phyloP scores from a whole-genome alignment of 2,888 invertebrate genomes.

The Fissipunctia ypsillon region DNA sequence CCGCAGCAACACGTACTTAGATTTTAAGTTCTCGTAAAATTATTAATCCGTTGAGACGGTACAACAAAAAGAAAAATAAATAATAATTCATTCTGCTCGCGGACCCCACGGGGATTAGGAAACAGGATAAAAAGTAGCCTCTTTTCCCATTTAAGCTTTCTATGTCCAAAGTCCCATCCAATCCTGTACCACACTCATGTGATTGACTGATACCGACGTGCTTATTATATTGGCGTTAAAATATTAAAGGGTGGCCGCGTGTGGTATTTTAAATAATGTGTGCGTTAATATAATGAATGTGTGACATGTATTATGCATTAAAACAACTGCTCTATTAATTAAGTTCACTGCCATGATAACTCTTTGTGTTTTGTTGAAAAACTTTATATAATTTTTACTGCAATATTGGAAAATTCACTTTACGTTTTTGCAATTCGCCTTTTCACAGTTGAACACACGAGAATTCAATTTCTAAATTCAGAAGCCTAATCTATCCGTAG shows the following conservation, averaged over 20 bases:
- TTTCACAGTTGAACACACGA: not conserved
- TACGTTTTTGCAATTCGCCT: not conserved
- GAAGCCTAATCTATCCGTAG: not conserved
- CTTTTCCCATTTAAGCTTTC: constrained; percentile 37
- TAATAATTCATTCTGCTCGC: constrained; percentile 59
- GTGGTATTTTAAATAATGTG: constrained; percentile 52
- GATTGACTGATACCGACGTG: constrained; percentile 34
- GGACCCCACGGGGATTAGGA: constrained; percentile 40
- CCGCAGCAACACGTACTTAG: constrained; percentile 50
- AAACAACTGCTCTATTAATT: constrained; percentile 37
- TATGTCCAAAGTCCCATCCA: constrained; percentile 38
- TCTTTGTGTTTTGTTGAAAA: constrained; percentile 23
- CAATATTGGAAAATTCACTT: constrained; percentile 1
- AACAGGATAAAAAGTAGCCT: constrained; percentile 58
- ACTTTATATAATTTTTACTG: not conserved
- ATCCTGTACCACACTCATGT: constrained; percentile 4
- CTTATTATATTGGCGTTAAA: constrained; percentile 24
- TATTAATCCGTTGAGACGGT: constrained; percentile 62
- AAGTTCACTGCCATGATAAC: constrained; percentile 20
- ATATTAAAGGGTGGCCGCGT: constrained; percentile 18
- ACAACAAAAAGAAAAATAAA: constrained; percentile 63
- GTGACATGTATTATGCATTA: constrained; percentile 47
- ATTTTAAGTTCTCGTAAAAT: constrained; percentile 62
- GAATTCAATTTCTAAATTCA: constrained; percentile 5
- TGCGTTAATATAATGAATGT: constrained; percentile 31